phyloP scores from a whole-genome alignment of 1,140 invertebrate genomes.

The Heliothis subflexa region DNA sequence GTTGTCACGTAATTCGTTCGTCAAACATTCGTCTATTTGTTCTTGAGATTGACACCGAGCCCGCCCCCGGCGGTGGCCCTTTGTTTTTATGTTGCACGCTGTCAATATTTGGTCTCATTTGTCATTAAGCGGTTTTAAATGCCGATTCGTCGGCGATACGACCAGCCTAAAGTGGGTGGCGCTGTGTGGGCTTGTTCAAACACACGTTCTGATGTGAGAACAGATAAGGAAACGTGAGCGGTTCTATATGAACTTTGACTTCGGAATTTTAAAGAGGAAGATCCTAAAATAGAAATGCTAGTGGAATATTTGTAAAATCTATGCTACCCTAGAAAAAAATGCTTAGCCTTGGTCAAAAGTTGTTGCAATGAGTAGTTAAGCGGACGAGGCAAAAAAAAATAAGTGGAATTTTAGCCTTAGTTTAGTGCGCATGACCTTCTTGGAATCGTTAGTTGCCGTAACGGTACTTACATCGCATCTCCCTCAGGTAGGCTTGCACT shows the following conservation, averaged over 20 bases:
- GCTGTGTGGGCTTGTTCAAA: conserved; percentile 59
- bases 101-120: conserved; percentile 84
- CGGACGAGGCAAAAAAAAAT: conserved; percentile 71
- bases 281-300: conserved; percentile 8
- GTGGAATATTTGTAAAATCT: conserved; percentile 3
- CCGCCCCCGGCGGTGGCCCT: conserved; percentile 63
- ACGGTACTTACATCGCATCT: conserved; percentile 71
- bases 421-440: conserved; percentile 83
- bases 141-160: conserved; percentile 64
- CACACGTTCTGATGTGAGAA: conserved; percentile 52
- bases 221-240: conserved; percentile 51
- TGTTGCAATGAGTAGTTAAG: conserved; percentile 56
- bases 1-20: conserved; percentile 81
- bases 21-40: conserved; percentile 80
- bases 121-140: conserved; percentile 75
- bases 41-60: conserved; percentile 78
- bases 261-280: conserved; percentile 50
- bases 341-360: conserved; percentile 60
- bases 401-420: conserved; percentile 77
- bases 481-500: conserved; percentile 71
- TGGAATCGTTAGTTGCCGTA: conserved; percentile 77
- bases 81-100: conserved; percentile 74
- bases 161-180: conserved; percentile 66
- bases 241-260: conserved; percentile 56
- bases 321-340: conserved; percentile 56